phyloP scores from a whole-genome alignment of 2,113 vertebrate species.

The Oncorhynchus kisutch region DNA sequence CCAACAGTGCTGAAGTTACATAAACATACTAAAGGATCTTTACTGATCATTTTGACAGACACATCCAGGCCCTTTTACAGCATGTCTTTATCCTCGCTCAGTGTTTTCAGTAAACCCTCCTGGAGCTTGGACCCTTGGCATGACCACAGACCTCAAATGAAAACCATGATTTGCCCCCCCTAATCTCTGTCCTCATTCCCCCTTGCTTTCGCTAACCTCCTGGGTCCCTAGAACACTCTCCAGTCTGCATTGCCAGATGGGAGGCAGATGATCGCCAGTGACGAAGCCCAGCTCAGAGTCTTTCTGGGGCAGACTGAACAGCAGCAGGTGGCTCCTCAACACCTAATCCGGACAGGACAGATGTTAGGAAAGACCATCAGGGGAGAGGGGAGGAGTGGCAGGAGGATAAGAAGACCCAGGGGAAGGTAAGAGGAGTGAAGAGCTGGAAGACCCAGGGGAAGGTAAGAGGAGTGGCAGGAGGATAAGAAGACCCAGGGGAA shows the following conservation, averaged over 20 bases:
- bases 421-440: background rate
- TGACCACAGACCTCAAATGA: background rate
- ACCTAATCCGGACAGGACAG: constrained; percentile 64
- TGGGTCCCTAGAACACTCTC: constrained; percentile 59
- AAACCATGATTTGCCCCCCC: background rate
- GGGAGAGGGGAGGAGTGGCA: background rate
- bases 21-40: constrained; percentile 18
- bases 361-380: background rate
- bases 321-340: constrained; percentile 85
- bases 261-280: constrained; percentile 82
- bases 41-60: constrained; percentile 12
- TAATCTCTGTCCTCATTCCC: background rate
- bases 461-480: background rate
- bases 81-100: background rate
- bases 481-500: background rate
- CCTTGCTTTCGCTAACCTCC: constrained; percentile 18
- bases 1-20: background rate
- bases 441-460: background rate
- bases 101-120: background rate
- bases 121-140: background rate
- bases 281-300: constrained; percentile 81
- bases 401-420: background rate
- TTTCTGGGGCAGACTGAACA: constrained; percentile 79
- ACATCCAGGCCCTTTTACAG: constrained; percentile 35
- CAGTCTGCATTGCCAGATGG: constrained; percentile 77